Evolutionary conservation across 1,140 invertebrate species (phyloP), one percentile per base, ranked within the genome.

Genomic region (Panagrolaimus sp.): DNA sequence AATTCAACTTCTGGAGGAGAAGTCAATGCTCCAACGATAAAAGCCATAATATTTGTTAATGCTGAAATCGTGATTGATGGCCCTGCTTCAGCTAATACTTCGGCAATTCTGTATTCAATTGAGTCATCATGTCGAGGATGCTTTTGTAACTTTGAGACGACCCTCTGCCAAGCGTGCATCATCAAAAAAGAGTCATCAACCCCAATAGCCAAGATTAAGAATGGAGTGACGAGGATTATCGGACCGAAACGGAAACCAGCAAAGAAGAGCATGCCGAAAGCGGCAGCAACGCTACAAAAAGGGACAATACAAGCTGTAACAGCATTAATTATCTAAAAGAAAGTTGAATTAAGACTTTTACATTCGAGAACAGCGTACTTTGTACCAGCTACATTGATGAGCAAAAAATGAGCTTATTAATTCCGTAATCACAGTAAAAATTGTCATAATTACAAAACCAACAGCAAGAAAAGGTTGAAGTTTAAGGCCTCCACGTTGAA

Each of bases 161-260:
- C 66, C 46, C 73, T 51, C 48, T 76, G 72, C 73, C 69, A 75
- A 3, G 74, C 64, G 51, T 71, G 70, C 9, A 68, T 68, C 73
- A 76, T 72, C 25, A 76, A 44, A 67, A 76, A 76, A 9, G 69
- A 68, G 46, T 76, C 74, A 66, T 81, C 80, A n/a, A 81, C 80
- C 16, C 80, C 80, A 45, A 81, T 81, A n/a, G 80, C 77, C 63
- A 81, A 65, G 48, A 82, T 73, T 11, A 81, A 67, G 53, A 81
- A 81, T 3, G 80, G 80, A 20, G 82, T 79, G 5, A 83, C 80
- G 14, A 73, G 75, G 7, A 83, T 69, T 46, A 81, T 82, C 47
- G 79, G 79, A 2, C 81, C 43, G 46, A 82, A 76, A 7, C 42
- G 51, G 8, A 57, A 20, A 2, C 51, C 51, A 5, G 27, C 42